Percentiles rank a stretch among this genome's conserved stretches.
These are phyloP conservation scores for Tetrao urogallus DNA, from an alignment of 2,113 vertebrate genomes.

Conservation along the genomic window DNA sequence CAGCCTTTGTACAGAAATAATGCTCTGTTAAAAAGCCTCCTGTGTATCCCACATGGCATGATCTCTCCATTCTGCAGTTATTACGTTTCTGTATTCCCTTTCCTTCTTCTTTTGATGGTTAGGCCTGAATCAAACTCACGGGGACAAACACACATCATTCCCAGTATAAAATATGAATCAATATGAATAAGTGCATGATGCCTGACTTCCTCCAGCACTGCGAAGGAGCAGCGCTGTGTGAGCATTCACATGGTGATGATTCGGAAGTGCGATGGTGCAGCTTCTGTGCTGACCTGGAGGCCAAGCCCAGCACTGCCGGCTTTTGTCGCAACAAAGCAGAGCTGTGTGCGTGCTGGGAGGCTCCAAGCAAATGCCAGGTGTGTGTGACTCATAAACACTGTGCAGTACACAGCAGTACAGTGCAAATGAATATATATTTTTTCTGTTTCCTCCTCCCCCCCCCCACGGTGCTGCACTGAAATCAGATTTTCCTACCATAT, in stretches of 20 bases:
- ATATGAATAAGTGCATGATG: not conserved
- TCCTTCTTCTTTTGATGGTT: not conserved
- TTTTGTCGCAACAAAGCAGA: not conserved
- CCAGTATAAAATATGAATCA: not conserved
- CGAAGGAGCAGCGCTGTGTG: fast-evolving
- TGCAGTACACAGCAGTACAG: not conserved
- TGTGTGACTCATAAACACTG: slow-evolving; percentile 69
- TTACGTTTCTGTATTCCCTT: not conserved
- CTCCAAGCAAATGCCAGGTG: slow-evolving; percentile 63
- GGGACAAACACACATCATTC: not conserved
- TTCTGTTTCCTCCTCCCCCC: slow-evolving; percentile 16
- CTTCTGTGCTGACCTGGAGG: slow-evolving; percentile 1
- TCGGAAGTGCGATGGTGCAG: not conserved
- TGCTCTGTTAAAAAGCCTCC: not conserved
- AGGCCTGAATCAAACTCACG: not conserved
- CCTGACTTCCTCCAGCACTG: not conserved
- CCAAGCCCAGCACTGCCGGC: not conserved
- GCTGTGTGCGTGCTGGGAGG: slow-evolving; percentile 38
- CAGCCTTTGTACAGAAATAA: fast-evolving
- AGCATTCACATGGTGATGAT: not conserved
- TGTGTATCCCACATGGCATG: not conserved
- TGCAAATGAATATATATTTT: slow-evolving; percentile 54
- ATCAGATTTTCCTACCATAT: slow-evolving; percentile 79
- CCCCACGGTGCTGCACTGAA: slow-evolving; percentile 54
- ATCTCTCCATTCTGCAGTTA: not conserved